A percentile compares a stretch with the other conserved stretches of the same genome.
phyloP scores from a whole-genome alignment of 2,888 invertebrate genomes.

The Strigamia crassipes region DNA sequence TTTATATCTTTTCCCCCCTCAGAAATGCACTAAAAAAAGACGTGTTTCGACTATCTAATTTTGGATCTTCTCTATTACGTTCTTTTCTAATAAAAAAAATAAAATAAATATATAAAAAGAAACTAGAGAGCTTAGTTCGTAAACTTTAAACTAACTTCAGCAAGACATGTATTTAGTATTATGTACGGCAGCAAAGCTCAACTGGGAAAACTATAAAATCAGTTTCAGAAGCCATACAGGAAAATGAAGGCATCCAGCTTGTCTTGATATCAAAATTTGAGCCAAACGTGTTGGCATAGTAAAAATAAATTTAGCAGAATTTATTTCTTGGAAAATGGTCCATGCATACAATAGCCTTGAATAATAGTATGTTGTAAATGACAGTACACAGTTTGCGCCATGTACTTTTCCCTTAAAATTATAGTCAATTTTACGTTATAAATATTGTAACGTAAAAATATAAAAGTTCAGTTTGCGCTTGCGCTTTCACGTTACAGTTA shows the following conservation, averaged over 20 bases:
- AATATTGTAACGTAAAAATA: no score
- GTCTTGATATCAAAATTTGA: constrained; percentile 27
- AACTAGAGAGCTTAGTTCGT: not conserved
- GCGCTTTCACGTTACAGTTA: no score
- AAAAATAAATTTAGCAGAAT: constrained; percentile 35
- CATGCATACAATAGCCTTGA: constrained; percentile 6
- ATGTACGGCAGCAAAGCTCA: constrained; percentile 5
- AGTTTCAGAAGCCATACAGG: constrained; percentile 8
- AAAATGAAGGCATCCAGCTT: constrained; percentile 20
- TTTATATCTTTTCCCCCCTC: not conserved
- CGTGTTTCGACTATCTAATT: not conserved
- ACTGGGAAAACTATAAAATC: constrained; percentile 6
- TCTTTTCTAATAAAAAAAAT: not conserved
- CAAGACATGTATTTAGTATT: not conserved
- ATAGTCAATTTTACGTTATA: no score
- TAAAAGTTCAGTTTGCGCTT: no score
- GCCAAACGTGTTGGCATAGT: constrained; percentile 17
- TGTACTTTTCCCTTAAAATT: no score
- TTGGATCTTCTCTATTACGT: not conserved
- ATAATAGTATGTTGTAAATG: constrained; percentile 25
- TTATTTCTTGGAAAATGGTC: constrained; percentile 1
- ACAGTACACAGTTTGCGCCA: no score
- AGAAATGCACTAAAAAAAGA: not conserved
- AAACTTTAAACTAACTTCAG: not conserved
- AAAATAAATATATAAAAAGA: not conserved